phyloP scores from a whole-genome alignment of 2,888 invertebrate genomes.

The Bruchidius siliquastri region DNA sequence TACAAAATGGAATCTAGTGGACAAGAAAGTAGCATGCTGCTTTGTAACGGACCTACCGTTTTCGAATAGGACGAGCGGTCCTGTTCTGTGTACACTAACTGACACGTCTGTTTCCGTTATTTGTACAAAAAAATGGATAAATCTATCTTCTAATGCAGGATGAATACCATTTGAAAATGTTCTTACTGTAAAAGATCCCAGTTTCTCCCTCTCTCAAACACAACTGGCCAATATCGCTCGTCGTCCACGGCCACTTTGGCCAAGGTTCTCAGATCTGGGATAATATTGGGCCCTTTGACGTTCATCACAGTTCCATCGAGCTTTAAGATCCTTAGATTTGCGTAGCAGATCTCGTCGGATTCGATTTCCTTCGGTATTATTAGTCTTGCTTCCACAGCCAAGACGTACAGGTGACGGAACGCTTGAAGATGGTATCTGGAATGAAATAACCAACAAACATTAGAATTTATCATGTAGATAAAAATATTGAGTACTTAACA shows the following conservation, averaged over 20 bases:
- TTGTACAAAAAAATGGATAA: too few species aligned
- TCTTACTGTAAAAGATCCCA: conserved; percentile 77
- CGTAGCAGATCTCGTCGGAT: conserved; percentile 76
- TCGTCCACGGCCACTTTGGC: conserved; percentile 75
- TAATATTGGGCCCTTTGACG: conserved; percentile 76
- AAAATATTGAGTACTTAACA: not conserved
- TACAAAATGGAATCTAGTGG: too few species aligned
- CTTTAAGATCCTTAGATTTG: conserved; percentile 63
- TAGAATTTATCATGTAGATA: not conserved
- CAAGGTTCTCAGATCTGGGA: conserved; percentile 75
- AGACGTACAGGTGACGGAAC: conserved; percentile 89
- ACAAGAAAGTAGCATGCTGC: too few species aligned
- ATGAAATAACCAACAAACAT: not conserved
- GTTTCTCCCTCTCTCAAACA: conserved; percentile 75
- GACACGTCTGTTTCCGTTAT: too few species aligned
- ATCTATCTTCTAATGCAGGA: too few species aligned
- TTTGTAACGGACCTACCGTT: too few species aligned
- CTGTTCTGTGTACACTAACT: too few species aligned
- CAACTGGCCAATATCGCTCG: conserved; percentile 84
- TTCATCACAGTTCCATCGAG: conserved; percentile 39
- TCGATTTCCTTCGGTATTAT: conserved; percentile 83
- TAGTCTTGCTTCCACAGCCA: conserved; percentile 88
- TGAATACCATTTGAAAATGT: not conserved
- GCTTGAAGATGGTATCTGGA: conserved; percentile 95
- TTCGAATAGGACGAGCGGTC: too few species aligned